phyloP scores from a whole-genome alignment of 2,113 vertebrate species.

The Gnathochromis pfefferi region DNA sequence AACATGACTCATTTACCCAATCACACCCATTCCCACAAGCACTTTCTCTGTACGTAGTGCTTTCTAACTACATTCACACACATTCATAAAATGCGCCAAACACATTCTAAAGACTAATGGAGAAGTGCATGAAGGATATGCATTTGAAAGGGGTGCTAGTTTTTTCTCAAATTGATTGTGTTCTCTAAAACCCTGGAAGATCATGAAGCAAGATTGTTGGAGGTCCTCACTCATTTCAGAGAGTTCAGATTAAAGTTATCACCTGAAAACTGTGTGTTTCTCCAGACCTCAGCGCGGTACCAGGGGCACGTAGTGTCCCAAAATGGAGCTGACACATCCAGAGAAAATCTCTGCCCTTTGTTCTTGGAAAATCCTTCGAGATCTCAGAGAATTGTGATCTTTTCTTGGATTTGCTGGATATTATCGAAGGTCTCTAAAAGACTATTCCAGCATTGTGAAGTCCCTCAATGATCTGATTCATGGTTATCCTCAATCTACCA shows the following conservation, averaged over 20 bases:
- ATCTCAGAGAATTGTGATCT: accelerated
- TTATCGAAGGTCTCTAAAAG: neutral
- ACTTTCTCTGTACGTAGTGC: accelerated
- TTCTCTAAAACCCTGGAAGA: neutral
- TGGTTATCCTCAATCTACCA: neutral
- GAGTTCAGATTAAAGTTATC: neutral
- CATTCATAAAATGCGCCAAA: accelerated
- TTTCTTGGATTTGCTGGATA: neutral
- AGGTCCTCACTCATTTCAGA: neutral
- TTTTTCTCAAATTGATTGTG: neutral
- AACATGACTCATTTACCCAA: neutral
- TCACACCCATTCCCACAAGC: neutral
- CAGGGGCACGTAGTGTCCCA: neutral
- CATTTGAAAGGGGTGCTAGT: neutral
- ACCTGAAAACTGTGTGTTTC: neutral
- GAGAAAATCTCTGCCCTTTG: neutral
- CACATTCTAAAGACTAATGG: neutral
- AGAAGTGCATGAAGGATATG: neutral
- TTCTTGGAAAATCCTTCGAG: neutral
- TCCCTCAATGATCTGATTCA: neutral
- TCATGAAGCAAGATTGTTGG: neutral
- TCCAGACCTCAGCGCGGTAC: neutral
- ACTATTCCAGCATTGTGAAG: neutral
- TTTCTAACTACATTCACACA: neutral
- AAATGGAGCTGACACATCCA: neutral